phyloP scores from a whole-genome alignment of 1,140 invertebrate species.

The Vollenhovia emeryi region DNA sequence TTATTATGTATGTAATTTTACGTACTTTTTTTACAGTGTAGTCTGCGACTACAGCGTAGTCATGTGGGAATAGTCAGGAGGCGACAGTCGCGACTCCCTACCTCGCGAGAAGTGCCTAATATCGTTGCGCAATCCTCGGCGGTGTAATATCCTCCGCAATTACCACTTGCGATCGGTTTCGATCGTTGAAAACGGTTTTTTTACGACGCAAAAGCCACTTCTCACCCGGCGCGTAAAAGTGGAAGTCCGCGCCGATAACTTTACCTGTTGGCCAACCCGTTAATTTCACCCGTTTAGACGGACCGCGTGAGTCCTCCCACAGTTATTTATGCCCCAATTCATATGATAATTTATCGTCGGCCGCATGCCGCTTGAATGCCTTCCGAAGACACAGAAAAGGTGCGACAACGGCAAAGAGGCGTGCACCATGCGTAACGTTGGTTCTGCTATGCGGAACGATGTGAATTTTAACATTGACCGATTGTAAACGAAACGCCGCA shows the following conservation, averaged over 20 bases:
- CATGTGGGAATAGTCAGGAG: background rate
- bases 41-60: too few species aligned
- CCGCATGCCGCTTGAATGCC: background rate
- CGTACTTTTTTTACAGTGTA: too few species aligned
- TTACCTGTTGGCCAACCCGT: slow-evolving; percentile 55
- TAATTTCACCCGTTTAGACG: slow-evolving; percentile 43
- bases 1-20: too few species aligned
- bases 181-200: slow-evolving; percentile 51
- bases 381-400: background rate
- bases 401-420: background rate
- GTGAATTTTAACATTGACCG: background rate
- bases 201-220: slow-evolving; percentile 50
- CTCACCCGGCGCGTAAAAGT: slow-evolving; percentile 24
- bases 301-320: background rate
- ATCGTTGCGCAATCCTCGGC: slow-evolving; percentile 55
- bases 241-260: slow-evolving; percentile 51
- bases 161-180: slow-evolving; percentile 47
- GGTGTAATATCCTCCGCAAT: slow-evolving; percentile 59
- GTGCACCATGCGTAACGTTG: too few species aligned
- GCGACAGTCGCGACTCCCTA: background rate
- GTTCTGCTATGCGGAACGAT: too few species aligned
- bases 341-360: slow-evolving; percentile 18
- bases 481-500: too few species aligned
- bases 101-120: slow-evolving; percentile 38
- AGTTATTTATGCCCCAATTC: slow-evolving; percentile 1